Conservation (phyloP, 1,140 invertebrate species). For the Drosophila ercepeae region DNA sequence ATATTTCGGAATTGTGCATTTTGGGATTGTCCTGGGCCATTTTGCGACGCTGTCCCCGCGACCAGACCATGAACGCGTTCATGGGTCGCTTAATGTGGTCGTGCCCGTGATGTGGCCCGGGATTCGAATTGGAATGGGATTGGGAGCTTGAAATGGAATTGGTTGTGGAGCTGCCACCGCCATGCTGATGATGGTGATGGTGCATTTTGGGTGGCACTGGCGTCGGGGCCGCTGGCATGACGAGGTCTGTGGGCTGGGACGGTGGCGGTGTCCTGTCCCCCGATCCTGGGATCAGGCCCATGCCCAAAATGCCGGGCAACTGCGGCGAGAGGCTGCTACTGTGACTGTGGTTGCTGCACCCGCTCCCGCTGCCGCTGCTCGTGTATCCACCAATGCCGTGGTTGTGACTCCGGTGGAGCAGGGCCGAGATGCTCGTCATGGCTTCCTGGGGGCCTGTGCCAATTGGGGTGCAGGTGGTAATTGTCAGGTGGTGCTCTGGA, state of each 20-base stretch:
- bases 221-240: conserved; percentile 35
- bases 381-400: conserved; percentile 55
- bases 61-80: conserved; percentile 98
- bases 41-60: conserved; percentile 93
- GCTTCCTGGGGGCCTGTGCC: conserved; percentile 6
- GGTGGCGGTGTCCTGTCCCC: conserved; percentile 20
- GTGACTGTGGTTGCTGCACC: conserved; percentile 69
- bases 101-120: conserved; percentile 56
- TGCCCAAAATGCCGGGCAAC: conserved; percentile 58
- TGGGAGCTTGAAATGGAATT: conserved; percentile 8
- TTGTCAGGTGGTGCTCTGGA: conserved; percentile 58
- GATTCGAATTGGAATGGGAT: conserved; percentile 24
- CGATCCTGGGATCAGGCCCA: conserved; percentile 14
- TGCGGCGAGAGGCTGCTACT: conserved; percentile 70
- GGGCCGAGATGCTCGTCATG: conserved; percentile 71
- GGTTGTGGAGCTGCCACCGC: conserved; percentile 21
- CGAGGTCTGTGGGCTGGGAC: conserved; percentile 27
- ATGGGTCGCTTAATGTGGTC: conserved; percentile 95
- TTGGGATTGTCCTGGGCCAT: conserved; percentile 99
- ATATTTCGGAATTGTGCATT: conserved; percentile 98
- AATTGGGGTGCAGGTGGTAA: conserved; percentile 53
- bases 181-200: conserved; percentile 46
- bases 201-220: conserved; percentile 40
- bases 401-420: conserved; percentile 66
- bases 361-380: conserved; percentile 62